Evolutionary conservation across 2,888 invertebrate species (phyloP).

Genomic region (Cosmorhoe ocellata): DNA sequence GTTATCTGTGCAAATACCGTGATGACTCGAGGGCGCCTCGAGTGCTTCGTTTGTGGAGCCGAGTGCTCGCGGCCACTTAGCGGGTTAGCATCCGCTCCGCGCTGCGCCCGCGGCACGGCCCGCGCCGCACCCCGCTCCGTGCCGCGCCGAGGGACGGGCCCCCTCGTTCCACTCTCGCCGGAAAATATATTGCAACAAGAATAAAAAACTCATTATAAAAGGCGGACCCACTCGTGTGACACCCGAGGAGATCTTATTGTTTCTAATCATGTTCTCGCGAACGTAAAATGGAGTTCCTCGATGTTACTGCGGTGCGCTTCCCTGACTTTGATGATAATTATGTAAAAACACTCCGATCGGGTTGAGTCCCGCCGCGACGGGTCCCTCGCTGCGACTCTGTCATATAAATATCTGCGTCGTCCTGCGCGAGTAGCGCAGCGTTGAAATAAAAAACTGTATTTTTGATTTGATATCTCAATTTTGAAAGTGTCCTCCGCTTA

Average conservation of each 20-base stretch:
- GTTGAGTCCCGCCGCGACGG: no score
- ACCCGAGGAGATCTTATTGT: constrained; percentile 25
- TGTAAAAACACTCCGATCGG: not conserved
- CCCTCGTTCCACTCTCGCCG: no score
- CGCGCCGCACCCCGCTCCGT: not conserved
- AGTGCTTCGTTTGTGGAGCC: constrained; percentile 22
- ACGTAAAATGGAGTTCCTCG: constrained; percentile 30
- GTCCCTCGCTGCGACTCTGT: no score
- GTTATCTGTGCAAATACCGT: constrained; percentile 30
- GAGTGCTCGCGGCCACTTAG: constrained; percentile 26
- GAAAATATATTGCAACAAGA: no score
- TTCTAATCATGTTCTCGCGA: constrained; percentile 29
- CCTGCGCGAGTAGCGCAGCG: no score
- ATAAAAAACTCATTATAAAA: constrained; percentile 4
- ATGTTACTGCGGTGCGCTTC: constrained; percentile 28
- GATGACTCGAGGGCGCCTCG: constrained; percentile 27
- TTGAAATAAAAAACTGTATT: no score
- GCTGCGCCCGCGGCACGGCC: constrained; percentile 8
- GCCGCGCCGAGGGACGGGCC: constrained; percentile 6
- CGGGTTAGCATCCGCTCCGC: constrained; percentile 17
- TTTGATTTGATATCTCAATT: no score
- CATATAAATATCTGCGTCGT: no score
- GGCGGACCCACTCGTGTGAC: constrained; percentile 15
- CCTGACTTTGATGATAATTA: constrained; percentile 15
- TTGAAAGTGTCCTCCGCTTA: no score